Base-by-base conservation (phyloP, 2,888 invertebrate species). In the Netelia melanura region DNA sequence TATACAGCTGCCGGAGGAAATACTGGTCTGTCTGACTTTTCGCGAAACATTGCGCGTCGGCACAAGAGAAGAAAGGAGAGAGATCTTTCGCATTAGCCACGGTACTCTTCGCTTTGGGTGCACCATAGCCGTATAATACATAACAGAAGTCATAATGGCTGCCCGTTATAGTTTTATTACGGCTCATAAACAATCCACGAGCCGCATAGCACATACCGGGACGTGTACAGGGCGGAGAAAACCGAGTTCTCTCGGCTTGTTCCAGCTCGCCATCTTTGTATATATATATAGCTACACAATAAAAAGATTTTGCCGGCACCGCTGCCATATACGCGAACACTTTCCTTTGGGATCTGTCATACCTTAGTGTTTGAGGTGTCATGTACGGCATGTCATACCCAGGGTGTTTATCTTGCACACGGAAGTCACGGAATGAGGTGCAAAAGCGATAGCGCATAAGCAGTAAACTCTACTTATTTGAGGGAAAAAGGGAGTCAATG, bases 161-260 rank as follows among this genome's bases (percentile, higher is more conserved):
- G 88, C 88, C 72, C 90, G 89, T 90, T 91, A 92, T 90, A 91
- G 91, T 91, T 92, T 92, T 91, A 91, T 89, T 89, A 89, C 88
- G 86, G 87, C 81, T 81, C 90, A 90, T 91, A 92, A 91, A 91
- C 90, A 91, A 91, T 89, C 88, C 88, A 43, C 67, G 56, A 74
- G 68, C 78, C 74, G 78, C 62, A 68, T 61, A 56, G 68, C 62
- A 30, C 62, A 30, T 43, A 58, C 65, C 25, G 30, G 3, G 62
- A 76, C 38, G 75, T 81, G 76, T 64, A 76, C 56, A 62, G 62
- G 65, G 64, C 78, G 56, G 75, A 74, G 76, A 71, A 64, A 52
- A 58, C 71, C 61, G 70, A 58, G 44, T 17, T 44, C 62, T 58
- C 61, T 70, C 81, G 70, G 44, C 83, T 52, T 67, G 74, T 56